Conservation (phyloP, 2,113 vertebrate genomes). For the Albula goreensis region DNA sequence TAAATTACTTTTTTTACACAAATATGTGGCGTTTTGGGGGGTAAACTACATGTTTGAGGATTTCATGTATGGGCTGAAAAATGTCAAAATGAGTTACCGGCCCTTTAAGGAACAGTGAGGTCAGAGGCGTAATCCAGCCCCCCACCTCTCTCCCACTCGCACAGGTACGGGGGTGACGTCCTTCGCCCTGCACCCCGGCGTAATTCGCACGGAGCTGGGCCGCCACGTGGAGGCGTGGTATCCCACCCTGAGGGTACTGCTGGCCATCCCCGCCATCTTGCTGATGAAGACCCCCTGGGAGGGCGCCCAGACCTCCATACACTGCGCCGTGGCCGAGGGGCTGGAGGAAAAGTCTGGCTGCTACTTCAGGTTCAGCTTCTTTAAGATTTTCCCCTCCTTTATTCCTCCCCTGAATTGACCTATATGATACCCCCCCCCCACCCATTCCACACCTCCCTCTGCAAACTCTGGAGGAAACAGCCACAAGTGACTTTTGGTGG, state of each 20-base stretch:
- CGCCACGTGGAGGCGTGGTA: conserved; percentile 60
- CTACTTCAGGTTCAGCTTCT: conserved; percentile 68
- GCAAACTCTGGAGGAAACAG: no score
- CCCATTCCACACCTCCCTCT: no score
- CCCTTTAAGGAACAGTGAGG: no score
- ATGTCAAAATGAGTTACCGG: no score
- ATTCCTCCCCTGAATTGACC: no score
- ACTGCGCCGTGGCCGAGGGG: conserved; percentile 64
- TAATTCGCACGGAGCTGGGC: conserved; percentile 66
- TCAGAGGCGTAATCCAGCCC: neutral
- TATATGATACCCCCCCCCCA: no score
- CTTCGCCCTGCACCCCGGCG: conserved; percentile 69
- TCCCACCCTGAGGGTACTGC: conserved; percentile 57
- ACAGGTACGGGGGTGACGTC: conserved; percentile 62
- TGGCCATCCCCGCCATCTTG: conserved; percentile 54
- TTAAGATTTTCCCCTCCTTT: no score
- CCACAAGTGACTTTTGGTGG: no score
- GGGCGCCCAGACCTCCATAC: conserved; percentile 67
- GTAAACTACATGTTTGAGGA: no score
- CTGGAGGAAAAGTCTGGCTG: conserved; percentile 58
- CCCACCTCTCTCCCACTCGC: conserved; percentile 15
- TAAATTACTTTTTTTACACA: no score
- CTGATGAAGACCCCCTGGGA: conserved; percentile 69
- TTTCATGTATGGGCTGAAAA: no score
- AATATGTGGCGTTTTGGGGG: no score